Evolutionary conservation across 1,140 invertebrate species (phyloP).

Genomic region (Lordiphosa clarofinis): DNA sequence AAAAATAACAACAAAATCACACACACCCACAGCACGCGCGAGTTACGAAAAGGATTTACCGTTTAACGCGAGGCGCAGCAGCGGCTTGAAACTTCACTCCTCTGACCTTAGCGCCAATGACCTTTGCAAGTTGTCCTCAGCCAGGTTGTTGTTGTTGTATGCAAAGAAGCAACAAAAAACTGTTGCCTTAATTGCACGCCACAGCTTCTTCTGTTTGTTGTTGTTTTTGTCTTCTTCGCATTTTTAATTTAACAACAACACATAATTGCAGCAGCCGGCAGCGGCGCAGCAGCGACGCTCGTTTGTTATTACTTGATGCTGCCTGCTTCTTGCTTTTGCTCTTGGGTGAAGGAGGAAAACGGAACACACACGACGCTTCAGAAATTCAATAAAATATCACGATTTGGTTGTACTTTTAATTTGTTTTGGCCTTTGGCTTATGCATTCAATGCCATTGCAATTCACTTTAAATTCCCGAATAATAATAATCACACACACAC

Average conservation of each 20-base stretch:
- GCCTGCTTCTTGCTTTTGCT: slow-evolving; percentile 3
- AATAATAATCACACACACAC: neutral
- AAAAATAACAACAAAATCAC: slow-evolving; percentile 30
- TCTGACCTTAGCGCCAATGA: slow-evolving; percentile 41
- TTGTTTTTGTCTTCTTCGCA: slow-evolving; percentile 21
- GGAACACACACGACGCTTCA: slow-evolving; percentile 60
- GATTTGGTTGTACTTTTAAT: slow-evolving; percentile 30
- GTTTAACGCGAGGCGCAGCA: slow-evolving; percentile 18
- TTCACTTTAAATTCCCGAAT: neutral
- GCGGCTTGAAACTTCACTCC: slow-evolving; percentile 6
- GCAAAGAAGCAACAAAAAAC: slow-evolving; percentile 1
- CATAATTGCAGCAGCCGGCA: slow-evolving; percentile 55
- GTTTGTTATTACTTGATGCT: slow-evolving; percentile 5
- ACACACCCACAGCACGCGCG: slow-evolving; percentile 30
- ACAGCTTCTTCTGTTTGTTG: slow-evolving; percentile 16
- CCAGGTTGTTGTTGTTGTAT: neutral
- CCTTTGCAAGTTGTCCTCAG: slow-evolving; percentile 7
- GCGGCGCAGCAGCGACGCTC: slow-evolving; percentile 17
- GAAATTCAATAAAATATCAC: slow-evolving; percentile 35
- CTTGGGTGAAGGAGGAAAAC: slow-evolving; percentile 7
- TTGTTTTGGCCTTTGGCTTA: slow-evolving; percentile 25
- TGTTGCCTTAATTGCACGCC: slow-evolving; percentile 11
- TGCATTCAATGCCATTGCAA: slow-evolving; percentile 7
- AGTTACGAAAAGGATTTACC: slow-evolving; percentile 36
- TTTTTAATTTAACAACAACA: slow-evolving; percentile 26